Base-by-base conservation (phyloP, 2,113 vertebrate genomes). In the rabbit (Oryctolagus cuniculus) region DNA sequence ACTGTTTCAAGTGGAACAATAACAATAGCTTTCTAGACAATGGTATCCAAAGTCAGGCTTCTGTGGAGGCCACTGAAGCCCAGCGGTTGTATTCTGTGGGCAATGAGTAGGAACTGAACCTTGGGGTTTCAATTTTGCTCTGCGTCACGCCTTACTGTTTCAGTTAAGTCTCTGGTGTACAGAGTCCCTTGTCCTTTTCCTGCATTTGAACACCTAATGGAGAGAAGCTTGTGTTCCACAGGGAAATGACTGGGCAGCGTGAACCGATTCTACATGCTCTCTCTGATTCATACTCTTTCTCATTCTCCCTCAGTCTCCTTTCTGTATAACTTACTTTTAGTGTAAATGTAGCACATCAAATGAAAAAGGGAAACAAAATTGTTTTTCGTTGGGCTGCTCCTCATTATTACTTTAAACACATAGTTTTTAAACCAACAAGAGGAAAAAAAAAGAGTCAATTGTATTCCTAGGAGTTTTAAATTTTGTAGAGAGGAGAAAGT, bases 121-220 rank as follows among this genome's bases (percentile, higher is more conserved):
- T 72, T 96, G 96, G 81, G 58, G 90, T 97, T 98, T 98, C 95
- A 97, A 97, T 98, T 97, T 98, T 97, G 93, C 96, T 98, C 91
- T 96, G 94, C 96, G 96, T 98, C 90, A 95, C 95, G 93, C 96
- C 95, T 98, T 97, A n/a, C 90, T 98, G 38, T 97, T 98, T 97
- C 96, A 97, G 87, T 96, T 97, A 97, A 89, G 90, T 74, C 55
- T 96, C 96, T 88, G 55, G 83, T 95, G 72, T 96, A 93, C 97
- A 83, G 93, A 97, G 38, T 93, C 36, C 58, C 67, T 74, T 77
- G 58, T 85, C 27, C 22, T 24, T n/a, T 93, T 92, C 77, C 78
- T 84, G 66, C 63, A 81, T 95, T 94, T 94, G 84, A 89, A 89
- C 94, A 87, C 44, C 66, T 94, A 87, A 75, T 87, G 77, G 80